A percentile compares a stretch with the other conserved stretches of the same genome.
phyloP scores from a whole-genome alignment of 2,888 invertebrate genomes.

The Gastracanthus pulcherrimus region DNA sequence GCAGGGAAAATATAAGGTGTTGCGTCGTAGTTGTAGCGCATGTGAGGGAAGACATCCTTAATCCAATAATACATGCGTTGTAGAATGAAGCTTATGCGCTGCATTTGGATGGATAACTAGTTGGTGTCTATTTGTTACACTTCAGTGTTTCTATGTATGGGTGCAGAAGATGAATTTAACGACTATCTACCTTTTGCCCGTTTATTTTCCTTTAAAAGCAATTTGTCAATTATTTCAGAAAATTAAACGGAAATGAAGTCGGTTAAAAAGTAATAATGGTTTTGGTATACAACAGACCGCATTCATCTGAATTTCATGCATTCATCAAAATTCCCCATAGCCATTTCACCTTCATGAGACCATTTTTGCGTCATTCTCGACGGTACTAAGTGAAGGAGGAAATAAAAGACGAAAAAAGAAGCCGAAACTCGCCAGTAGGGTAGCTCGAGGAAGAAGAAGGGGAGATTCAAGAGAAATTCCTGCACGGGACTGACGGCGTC shows the following conservation, averaged over 20 bases:
- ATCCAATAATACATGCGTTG: constrained; percentile 1
- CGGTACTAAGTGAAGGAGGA: neutral
- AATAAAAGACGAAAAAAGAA: neutral
- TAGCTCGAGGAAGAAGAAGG: neutral
- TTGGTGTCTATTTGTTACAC: too few species aligned
- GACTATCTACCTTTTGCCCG: too few species aligned
- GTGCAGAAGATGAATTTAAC: too few species aligned
- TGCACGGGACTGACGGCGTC: constrained; percentile 62
- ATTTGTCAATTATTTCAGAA: too few species aligned
- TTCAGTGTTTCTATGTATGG: too few species aligned
- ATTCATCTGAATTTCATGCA: too few species aligned
- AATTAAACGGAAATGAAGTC: too few species aligned
- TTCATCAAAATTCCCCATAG: neutral
- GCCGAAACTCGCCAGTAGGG: constrained; percentile 20
- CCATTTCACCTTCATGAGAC: too few species aligned
- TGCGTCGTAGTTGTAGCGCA: neutral
- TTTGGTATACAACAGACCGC: too few species aligned
- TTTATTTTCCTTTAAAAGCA: too few species aligned
- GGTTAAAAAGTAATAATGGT: too few species aligned
- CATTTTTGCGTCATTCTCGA: neutral
- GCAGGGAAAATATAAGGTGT: neutral
- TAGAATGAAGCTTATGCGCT: constrained; percentile 13
- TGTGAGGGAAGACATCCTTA: neutral
- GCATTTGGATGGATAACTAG: too few species aligned
- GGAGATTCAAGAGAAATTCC: constrained; percentile 62